Evolutionary conservation across 2,888 invertebrate genomes (phyloP).

Genomic region (Eupsilia transversa): DNA sequence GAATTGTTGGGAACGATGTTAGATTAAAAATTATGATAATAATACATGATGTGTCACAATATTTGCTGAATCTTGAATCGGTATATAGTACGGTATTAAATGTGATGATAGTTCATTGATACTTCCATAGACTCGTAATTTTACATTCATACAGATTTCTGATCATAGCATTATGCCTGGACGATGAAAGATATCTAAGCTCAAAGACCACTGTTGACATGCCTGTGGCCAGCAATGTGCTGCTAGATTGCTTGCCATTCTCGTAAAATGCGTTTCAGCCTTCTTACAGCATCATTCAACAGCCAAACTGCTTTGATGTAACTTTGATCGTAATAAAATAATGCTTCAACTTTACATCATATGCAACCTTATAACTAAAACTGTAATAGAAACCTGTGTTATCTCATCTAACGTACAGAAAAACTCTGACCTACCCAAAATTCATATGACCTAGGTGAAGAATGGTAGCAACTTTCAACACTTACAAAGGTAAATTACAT

Average conservation of each 20-base stretch:
- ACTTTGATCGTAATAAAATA: not conserved
- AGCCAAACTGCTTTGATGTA: not conserved
- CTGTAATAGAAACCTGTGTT: too few species aligned
- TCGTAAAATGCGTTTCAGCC: not conserved
- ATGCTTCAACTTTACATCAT: too few species aligned
- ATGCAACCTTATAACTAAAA: not conserved
- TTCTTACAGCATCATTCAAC: not conserved
- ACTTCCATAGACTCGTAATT: not conserved
- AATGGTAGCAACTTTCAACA: not conserved
- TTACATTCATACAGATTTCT: not conserved
- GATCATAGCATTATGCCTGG: not conserved
- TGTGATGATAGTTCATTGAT: not conserved
- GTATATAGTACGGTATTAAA: not conserved
- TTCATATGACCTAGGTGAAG: not conserved
- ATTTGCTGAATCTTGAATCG: not conserved
- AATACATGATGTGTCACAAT: not conserved
- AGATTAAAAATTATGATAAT: not conserved
- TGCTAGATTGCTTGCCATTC: not conserved
- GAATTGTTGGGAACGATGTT: not conserved
- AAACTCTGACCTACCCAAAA: slow-evolving; percentile 12
- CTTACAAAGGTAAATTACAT: not conserved
- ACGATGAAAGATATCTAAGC: too few species aligned
- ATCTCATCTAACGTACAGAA: too few species aligned
- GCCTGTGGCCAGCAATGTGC: too few species aligned
- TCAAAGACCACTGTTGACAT: not conserved